A percentile compares a stretch with the other conserved stretches of the same genome.
Conservation (phyloP, 2,113 vertebrate species). For the Thalassarche chlororhynchos region DNA sequence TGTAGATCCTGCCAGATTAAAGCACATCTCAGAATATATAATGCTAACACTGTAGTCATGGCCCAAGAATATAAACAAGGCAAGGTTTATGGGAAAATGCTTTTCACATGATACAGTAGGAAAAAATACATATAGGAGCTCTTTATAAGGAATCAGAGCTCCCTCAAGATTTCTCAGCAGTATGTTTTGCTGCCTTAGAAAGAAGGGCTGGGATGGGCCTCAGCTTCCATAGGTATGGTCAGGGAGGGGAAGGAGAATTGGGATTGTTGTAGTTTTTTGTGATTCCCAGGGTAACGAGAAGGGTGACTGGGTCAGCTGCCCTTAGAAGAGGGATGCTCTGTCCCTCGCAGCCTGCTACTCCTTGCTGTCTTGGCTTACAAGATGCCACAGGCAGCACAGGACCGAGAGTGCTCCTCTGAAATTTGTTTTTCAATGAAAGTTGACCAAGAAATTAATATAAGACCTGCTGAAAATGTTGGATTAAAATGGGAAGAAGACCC, state of each 20-base stretch:
- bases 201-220: background rate
- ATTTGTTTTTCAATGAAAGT: background rate
- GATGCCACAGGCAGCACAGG: background rate
- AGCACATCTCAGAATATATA: background rate
- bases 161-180: background rate
- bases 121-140: background rate
- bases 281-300: background rate
- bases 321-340: background rate
- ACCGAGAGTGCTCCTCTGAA: background rate
- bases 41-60: background rate
- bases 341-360: background rate
- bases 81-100: background rate
- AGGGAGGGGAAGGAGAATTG: background rate
- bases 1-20: background rate
- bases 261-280: background rate
- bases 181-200: background rate
- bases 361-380: background rate
- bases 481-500: background rate
- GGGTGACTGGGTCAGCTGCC: background rate
- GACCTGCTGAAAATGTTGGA: background rate
- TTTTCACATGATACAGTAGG: background rate
- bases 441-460: background rate
- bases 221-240: background rate
- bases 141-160: background rate
- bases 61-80: background rate